Percentiles rank a stretch among this genome's conserved stretches.
phyloP scores from a whole-genome alignment of 2,888 invertebrate genomes.

The Cataglyphis cursor region DNA sequence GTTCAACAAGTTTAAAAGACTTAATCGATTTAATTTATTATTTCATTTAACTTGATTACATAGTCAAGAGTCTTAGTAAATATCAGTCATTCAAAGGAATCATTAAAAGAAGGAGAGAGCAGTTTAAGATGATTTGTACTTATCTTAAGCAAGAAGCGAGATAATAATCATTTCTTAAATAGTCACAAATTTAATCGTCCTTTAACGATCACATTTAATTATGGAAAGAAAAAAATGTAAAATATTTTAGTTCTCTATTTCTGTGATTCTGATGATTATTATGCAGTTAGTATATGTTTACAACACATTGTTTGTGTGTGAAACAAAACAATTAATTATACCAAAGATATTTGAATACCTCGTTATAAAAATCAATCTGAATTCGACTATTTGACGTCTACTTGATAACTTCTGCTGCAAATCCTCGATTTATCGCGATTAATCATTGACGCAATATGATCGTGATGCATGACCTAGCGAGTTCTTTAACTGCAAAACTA shows the following conservation, averaged over 20 bases:
- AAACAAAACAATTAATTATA: neutral
- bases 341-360: neutral
- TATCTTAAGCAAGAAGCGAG: neutral
- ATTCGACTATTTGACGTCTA: neutral
- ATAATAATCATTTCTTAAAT: neutral
- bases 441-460: conserved; percentile 33
- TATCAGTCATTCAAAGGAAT: conserved; percentile 33
- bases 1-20: conserved; percentile 9
- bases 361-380: neutral
- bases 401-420: neutral
- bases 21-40: conserved; percentile 45
- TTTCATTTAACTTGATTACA: conserved; percentile 35
- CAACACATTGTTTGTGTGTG: neutral
- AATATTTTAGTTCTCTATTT: neutral
- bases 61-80: conserved; percentile 28
- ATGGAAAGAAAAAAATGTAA: neutral
- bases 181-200: neutral
- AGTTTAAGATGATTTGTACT: conserved; percentile 19
- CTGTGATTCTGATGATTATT: neutral
- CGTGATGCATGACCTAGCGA: conserved; percentile 9
- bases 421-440: conserved; percentile 20
- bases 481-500: conserved; percentile 14
- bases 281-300: neutral
- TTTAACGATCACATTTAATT: neutral
- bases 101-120: conserved; percentile 25